Conservation (phyloP, 2,888 invertebrate genomes). For the Brachylomia viminalis region DNA sequence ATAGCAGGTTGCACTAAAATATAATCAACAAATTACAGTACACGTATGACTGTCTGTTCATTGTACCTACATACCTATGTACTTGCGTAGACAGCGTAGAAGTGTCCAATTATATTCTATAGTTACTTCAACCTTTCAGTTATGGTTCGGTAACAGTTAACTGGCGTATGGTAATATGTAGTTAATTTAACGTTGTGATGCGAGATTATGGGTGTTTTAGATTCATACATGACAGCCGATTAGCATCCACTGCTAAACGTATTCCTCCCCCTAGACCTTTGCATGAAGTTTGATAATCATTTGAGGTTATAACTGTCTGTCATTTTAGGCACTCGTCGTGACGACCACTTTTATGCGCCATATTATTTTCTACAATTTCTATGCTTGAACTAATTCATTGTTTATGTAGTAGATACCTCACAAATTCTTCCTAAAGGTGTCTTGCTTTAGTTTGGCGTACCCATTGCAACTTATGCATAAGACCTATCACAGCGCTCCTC, state of each 20-base stretch:
- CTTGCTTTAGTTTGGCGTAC: neutral
- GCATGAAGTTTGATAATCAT: neutral
- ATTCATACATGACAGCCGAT: neutral
- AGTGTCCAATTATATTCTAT: constrained; percentile 62
- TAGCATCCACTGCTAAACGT: neutral
- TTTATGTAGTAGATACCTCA: neutral
- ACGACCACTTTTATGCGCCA: neutral
- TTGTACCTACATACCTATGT: no score
- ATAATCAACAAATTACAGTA: constrained; percentile 61
- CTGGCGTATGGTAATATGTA: constrained; percentile 25
- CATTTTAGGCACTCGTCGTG: neutral
- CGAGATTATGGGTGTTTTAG: constrained; percentile 22
- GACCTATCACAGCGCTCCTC: neutral
- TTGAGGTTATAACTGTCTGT: neutral
- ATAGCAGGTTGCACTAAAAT: constrained; percentile 36
- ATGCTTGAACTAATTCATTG: neutral
- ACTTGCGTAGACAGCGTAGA: constrained; percentile 32
- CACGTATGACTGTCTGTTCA: constrained; percentile 5
- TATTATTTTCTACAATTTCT: neutral
- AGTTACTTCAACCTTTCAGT: constrained; percentile 50
- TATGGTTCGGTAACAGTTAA: constrained; percentile 50
- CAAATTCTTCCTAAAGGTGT: neutral
- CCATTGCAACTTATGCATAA: neutral
- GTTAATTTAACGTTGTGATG: constrained; percentile 31
- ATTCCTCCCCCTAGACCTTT: neutral